A percentile compares a stretch with the other conserved stretches of the same genome.
These are phyloP conservation scores for Mareca strepera DNA, from an alignment of 2,797 vertebrate genomes.

Conservation along the genomic window DNA sequence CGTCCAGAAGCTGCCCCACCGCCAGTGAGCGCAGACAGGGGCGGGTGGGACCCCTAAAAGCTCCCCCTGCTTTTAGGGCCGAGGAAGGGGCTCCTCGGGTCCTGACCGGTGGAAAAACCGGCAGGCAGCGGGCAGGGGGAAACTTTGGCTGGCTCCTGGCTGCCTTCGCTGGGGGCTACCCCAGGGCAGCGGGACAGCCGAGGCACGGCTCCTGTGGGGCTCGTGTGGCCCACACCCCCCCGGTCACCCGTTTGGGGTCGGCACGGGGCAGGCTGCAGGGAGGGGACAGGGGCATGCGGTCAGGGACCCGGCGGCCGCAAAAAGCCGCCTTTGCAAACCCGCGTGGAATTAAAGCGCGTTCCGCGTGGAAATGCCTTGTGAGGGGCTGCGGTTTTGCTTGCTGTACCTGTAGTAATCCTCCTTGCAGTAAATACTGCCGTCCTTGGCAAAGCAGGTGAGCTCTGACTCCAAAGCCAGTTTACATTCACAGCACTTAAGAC, in stretches of 20 bases:
- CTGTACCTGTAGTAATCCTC: conserved; percentile 99
- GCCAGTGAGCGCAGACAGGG: background rate
- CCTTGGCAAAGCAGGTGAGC: conserved; percentile 98
- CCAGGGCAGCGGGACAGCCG: background rate
- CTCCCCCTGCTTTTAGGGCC: too few species aligned
- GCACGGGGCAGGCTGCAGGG: background rate
- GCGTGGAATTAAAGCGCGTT: background rate
- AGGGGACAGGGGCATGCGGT: background rate
- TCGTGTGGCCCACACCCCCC: too few species aligned
- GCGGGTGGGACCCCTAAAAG: too few species aligned
- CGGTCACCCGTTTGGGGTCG: background rate
- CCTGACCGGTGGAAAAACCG: background rate
- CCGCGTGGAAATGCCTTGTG: background rate
- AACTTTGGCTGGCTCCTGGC: background rate
- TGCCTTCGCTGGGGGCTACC: background rate
- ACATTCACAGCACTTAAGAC: conserved; percentile 99
- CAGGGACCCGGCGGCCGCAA: background rate
- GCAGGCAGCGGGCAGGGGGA: background rate
- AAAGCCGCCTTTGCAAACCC: conserved; percentile 27
- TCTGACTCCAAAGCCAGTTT: conserved; percentile 98
- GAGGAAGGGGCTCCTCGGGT: background rate
- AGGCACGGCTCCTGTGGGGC: background rate
- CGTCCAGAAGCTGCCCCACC: background rate
- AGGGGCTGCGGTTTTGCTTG: background rate
- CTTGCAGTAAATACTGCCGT: conserved; percentile 99